Base-by-base conservation (phyloP, 2,113 vertebrate genomes). In the Lasiurus cinereus region DNA sequence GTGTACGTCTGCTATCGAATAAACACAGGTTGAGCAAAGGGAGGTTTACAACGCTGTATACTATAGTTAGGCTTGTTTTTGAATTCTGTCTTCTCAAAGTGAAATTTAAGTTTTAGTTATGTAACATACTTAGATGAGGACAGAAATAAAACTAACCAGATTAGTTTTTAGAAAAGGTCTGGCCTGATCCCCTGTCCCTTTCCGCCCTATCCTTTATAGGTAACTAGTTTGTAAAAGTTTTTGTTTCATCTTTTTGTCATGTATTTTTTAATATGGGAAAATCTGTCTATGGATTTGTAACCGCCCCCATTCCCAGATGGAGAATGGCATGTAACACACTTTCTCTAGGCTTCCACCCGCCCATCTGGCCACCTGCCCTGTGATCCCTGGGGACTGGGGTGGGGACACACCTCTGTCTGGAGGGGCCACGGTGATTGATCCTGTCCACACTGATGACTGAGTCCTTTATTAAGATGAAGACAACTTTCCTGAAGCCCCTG, bases 121-220 rank as follows among this genome's bases (percentile, higher is more conserved):
- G 31, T 48, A 76, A 74, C 13, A 43, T 27, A 88, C 10, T 21
- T 48, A 64, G 27, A 73, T n/a, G 52, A 39, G 39, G 31, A 31
- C 24, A n/a, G 50, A 50, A 84, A 36, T 72, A 36, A 72, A 39
- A 50, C 46, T 50, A 29, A 82, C 66, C 21, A 24, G n/a, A 18
- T 31, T 62, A 59, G 66, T 50, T 87, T 64, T 73, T n/a, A 46
- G 62, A 92, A 72, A 77, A 67, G 21, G 9, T 46, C 66, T 59
- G 69, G 43, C n/a, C 43, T 19, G 31, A 82, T 6, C 31, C 39
- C 72, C 36, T 59, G 31, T 14, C 72, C 33, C 46, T 31, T 64
- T 59, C 48, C 13, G 0, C 78, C 21, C 24, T 13, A 36, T 59
- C 10, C 29, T 33, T 54, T 16, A 27, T 43, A 1, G 2, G 29